A percentile compares a stretch with the other conserved stretches of the same genome.
Conservation (phyloP, 2,888 invertebrate genomes). For the Aleiodes testaceus region DNA sequence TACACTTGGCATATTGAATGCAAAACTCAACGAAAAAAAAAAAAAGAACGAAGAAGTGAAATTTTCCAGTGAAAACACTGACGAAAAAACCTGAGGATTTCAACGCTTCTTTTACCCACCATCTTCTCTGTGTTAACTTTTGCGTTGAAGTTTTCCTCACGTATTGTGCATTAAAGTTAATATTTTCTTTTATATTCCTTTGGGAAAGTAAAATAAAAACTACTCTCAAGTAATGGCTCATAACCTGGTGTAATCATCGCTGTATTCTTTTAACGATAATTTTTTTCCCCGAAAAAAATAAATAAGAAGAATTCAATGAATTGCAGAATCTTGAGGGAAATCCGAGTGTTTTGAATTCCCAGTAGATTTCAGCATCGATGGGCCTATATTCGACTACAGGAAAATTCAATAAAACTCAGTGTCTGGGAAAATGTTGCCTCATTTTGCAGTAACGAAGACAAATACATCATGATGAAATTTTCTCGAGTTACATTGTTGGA, state of each 20-base stretch:
- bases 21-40: not conserved
- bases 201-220: not conserved
- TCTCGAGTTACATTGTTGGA: not conserved
- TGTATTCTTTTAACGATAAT: conserved; percentile 8
- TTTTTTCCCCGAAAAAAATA: not conserved
- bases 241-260: not conserved
- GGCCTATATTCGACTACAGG: too few species aligned
- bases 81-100: not conserved
- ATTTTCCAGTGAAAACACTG: not conserved
- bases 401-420: conserved; percentile 16
- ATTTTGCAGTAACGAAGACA: not conserved
- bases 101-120: not conserved
- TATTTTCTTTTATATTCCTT: not conserved
- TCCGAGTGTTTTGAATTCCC: too few species aligned
- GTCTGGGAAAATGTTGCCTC: not conserved
- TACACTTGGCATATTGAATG: conserved; percentile 32
- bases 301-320: too few species aligned
- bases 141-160: conserved; percentile 2
- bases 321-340: too few species aligned
- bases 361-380: too few species aligned
- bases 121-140: not conserved
- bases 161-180: conserved; percentile 25
- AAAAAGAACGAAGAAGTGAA: not conserved
- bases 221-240: not conserved
- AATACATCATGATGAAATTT: not conserved